Evolutionary conservation across 2,113 vertebrate species (phyloP).

Genomic region (Pristiophorus japonicus): DNA sequence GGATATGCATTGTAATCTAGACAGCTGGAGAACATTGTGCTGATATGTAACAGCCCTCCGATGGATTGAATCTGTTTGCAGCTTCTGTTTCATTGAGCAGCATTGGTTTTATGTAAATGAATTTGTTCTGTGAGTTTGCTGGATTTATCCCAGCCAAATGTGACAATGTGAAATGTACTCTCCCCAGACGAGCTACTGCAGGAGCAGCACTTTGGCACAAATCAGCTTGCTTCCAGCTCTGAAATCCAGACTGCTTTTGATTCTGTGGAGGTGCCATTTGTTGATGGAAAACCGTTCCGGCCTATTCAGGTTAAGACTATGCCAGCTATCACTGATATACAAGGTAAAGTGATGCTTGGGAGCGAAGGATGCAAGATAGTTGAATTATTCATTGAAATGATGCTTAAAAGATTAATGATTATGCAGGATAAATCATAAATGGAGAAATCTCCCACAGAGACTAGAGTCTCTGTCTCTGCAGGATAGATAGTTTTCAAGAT

Average conservation of each 20-base stretch:
- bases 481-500: background rate
- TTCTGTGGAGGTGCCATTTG: constrained; percentile 68
- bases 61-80: background rate
- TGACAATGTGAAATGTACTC: constrained; percentile 18
- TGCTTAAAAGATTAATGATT: background rate
- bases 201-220: constrained; percentile 88
- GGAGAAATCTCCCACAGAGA: background rate
- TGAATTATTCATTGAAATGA: background rate
- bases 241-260: constrained; percentile 84
- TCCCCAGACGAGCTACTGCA: constrained; percentile 82
- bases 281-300: constrained; percentile 73
- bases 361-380: background rate
- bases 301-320: constrained; percentile 84
- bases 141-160: background rate
- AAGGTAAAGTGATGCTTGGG: constrained; percentile 67
- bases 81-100: background rate
- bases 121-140: background rate
- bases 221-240: constrained; percentile 89
- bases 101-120: background rate
- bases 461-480: background rate
- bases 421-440: background rate
- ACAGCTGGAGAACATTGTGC: background rate
- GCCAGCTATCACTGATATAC: constrained; percentile 70
- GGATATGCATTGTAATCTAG: background rate
- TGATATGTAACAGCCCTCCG: background rate